phyloP scores from a whole-genome alignment of 2,113 vertebrate species.

The Cottus gobio region DNA sequence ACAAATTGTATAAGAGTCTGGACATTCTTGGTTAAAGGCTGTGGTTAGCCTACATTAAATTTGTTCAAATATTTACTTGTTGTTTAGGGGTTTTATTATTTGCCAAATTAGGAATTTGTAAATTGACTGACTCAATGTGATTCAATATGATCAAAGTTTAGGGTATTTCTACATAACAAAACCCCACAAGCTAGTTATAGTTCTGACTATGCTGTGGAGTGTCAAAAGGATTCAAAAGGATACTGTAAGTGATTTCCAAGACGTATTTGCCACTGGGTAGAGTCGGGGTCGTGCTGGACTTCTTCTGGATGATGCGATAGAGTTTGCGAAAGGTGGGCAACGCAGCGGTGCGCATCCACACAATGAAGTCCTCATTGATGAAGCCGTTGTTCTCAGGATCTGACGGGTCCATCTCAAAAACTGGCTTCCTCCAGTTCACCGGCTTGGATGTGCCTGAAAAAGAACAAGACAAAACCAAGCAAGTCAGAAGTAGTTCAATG shows the following conservation, averaged over 20 bases:
- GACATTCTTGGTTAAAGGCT: no score
- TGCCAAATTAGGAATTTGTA: not conserved
- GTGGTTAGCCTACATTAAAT: no score
- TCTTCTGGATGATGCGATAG: conserved; percentile 93
- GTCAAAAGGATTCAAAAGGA: conserved; percentile 88
- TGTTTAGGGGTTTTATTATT: not conserved
- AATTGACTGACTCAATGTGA: not conserved
- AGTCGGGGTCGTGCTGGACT: conserved; percentile 83
- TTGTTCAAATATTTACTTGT: not conserved
- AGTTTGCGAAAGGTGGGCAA: conserved; percentile 97
- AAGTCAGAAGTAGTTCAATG: not conserved
- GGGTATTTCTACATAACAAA: not conserved
- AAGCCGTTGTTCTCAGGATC: conserved; percentile 93
- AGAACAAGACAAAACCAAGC: conserved; percentile 5
- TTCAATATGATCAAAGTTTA: not conserved
- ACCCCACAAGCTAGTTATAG: not conserved
- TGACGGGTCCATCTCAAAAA: conserved; percentile 86
- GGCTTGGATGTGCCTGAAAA: conserved; percentile 88
- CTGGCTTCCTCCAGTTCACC: conserved; percentile 91
- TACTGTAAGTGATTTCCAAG: conserved; percentile 93
- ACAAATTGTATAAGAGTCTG: no score
- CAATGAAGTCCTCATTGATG: conserved; percentile 98
- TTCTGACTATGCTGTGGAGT: not conserved
- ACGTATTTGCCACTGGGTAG: conserved; percentile 90
- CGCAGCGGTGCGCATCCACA: conserved; percentile 99